Base-by-base conservation (phyloP, 2,113 vertebrate genomes). In the Cromileptes altivelis region DNA sequence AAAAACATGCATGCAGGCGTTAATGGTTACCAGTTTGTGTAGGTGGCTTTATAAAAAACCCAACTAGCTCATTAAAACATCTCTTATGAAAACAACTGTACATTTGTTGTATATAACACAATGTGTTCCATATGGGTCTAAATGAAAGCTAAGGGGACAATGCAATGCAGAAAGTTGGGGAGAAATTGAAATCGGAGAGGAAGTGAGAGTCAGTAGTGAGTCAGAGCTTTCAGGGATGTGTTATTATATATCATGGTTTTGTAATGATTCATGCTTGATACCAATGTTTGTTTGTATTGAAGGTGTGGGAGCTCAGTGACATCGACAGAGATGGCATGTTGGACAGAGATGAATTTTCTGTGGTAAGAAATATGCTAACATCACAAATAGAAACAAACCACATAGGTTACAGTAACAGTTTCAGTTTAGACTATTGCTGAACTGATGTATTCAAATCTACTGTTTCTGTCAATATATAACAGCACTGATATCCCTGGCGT, bases 241-340 rank as follows among this genome's bases (percentile, higher is more conserved):
- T 65, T 30, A 11, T 71, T 84, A 37, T 75, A n/a, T 30, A 4
- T 52, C 7, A 55, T 11, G 37, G 27, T 69, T 80, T 63, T 85
- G 40, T 17, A 33, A 62, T 84, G 64, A 84, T 52, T 25, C 15
- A 55, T 57, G 13, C 27, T 64, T 37, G 23, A 50, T 37, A 30
- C 56, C 60, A 23, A 33, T 61, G 3, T 90, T 27, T 50, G n/a
- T 87, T 57, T 90, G 69, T 92, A 53, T 91, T 95, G 25, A 87
- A 99, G 98, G 98, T 99, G 83, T 99, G 98, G 98, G 98, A 99
- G 80, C 92, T 99, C 85, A 99, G 98, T 92, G 98, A 99, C 88
- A 96, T 99, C 79, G 98, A 99, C 94, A 97, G 95, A 70, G 98
- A 99, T 91, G 98, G 98, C 90, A 98, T 98, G 96, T 93, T 99